Conservation (phyloP, 2,888 invertebrate genomes). For the Crossocerus cetratus region DNA sequence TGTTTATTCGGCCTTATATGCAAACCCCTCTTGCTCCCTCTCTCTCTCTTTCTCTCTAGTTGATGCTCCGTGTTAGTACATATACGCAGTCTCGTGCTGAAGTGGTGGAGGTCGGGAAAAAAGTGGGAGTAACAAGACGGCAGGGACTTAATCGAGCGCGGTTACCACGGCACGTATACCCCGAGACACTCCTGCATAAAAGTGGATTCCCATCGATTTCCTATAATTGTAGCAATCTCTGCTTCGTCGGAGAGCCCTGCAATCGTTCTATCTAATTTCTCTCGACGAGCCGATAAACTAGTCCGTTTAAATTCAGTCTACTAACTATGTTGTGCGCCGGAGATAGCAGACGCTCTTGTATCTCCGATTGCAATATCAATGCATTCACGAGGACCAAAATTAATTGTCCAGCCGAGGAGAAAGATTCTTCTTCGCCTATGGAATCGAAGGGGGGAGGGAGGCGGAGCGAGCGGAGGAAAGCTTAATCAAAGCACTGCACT, state of each 20-base stretch:
- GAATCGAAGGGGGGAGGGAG: slow-evolving; percentile 26
- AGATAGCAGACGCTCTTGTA: slow-evolving; percentile 8
- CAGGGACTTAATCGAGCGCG: slow-evolving; percentile 33
- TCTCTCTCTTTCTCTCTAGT: not conserved
- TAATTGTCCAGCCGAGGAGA: no score
- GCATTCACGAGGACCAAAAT: not conserved
- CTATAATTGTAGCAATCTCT: slow-evolving; percentile 56
- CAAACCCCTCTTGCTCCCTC: not conserved
- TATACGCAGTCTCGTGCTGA: slow-evolving; percentile 10
- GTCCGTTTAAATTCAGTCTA: slow-evolving; percentile 35
- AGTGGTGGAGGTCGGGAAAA: not conserved
- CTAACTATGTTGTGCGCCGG: slow-evolving; percentile 31
- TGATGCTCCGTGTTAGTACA: not conserved
- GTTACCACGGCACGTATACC: slow-evolving; percentile 3
- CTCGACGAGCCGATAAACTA: slow-evolving; percentile 30
- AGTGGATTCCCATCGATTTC: slow-evolving; percentile 59
- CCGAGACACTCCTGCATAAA: slow-evolving; percentile 26
- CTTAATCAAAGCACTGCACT: slow-evolving; percentile 48
- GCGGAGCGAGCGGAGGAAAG: slow-evolving; percentile 34
- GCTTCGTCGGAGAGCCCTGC: slow-evolving; percentile 46
- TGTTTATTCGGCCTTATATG: not conserved
- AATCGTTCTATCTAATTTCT: slow-evolving; percentile 49
- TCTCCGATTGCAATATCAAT: slow-evolving; percentile 41
- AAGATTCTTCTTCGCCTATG: no score
- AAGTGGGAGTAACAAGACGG: slow-evolving; percentile 1